Evolutionary conservation across 1,140 invertebrate genomes (phyloP).

Genomic region (Homalodisca vitripennis): DNA sequence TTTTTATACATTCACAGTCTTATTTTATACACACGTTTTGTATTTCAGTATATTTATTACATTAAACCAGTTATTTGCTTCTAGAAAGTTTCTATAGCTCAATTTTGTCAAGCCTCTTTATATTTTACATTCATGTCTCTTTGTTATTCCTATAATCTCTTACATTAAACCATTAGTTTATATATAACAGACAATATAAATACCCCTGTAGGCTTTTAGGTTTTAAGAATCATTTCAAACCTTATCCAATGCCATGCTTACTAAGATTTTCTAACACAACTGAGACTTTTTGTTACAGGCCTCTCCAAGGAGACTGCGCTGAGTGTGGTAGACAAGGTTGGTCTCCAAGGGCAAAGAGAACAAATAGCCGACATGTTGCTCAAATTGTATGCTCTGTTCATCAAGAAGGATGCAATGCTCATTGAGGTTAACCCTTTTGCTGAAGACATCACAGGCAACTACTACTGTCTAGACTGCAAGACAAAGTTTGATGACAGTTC

Average conservation of each 20-base stretch:
- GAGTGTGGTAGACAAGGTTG: neutral
- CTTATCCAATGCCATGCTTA: neutral
- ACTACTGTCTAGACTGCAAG: slow-evolving; percentile 86
- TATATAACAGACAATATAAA: no score
- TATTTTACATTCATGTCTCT: no score
- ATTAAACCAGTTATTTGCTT: no score
- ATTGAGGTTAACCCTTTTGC: slow-evolving; percentile 48
- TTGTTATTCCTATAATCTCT: no score
- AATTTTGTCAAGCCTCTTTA: no score
- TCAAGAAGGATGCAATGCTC: neutral
- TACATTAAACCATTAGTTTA: no score
- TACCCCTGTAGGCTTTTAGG: no score
- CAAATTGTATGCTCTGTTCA: neutral
- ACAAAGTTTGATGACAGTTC: slow-evolving; percentile 99
- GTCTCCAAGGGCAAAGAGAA: neutral
- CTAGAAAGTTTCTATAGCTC: no score
- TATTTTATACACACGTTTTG: no score
- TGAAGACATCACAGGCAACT: neutral
- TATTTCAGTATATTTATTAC: no score
- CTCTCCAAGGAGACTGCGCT: neutral
- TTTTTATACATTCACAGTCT: no score
- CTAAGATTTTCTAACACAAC: neutral
- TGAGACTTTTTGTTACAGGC: neutral
- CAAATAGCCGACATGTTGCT: neutral
- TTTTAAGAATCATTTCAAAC: no score